phyloP scores from a whole-genome alignment of 2,797 vertebrate species.

The Smutsia gigantea region DNA sequence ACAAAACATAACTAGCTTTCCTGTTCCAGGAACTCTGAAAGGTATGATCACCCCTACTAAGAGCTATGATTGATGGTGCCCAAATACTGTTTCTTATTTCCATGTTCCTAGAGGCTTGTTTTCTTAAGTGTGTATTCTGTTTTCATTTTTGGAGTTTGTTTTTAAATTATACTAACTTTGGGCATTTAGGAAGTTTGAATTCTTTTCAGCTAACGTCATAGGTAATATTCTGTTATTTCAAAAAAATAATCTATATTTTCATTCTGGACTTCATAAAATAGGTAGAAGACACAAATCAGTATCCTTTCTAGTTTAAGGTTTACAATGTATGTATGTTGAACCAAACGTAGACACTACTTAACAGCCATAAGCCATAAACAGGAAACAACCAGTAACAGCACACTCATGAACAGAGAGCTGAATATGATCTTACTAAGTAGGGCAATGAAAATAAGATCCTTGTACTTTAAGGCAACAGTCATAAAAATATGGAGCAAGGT shows the following conservation, averaged over 20 bases:
- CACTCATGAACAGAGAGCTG: not conserved
- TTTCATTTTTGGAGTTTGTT: not conserved
- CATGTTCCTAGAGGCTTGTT: not conserved
- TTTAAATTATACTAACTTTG: slow-evolving; percentile 27
- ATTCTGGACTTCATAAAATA: not conserved
- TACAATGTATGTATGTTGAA: not conserved
- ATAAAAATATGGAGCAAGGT: not conserved
- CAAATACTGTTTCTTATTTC: not conserved
- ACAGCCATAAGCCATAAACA: not conserved
- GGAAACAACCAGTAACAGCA: not conserved
- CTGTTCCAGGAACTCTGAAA: not conserved
- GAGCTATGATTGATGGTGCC: not conserved
- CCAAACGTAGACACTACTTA: slow-evolving; percentile 21
- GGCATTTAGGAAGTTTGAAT: not conserved
- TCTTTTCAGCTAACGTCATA: slow-evolving; percentile 33
- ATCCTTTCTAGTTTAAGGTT: slow-evolving; percentile 1
- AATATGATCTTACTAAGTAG: not conserved
- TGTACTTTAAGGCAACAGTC: not conserved
- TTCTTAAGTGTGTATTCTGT: not conserved
- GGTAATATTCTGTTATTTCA: not conserved
- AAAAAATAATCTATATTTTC: slow-evolving; percentile 14
- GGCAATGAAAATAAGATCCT: not conserved
- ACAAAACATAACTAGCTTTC: not conserved
- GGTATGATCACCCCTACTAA: not conserved
- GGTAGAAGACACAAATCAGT: not conserved